Evolutionary conservation across 2,888 invertebrate species (phyloP), one percentile per base, ranked within the genome.

Genomic region (Aleiodes leptofemur): DNA sequence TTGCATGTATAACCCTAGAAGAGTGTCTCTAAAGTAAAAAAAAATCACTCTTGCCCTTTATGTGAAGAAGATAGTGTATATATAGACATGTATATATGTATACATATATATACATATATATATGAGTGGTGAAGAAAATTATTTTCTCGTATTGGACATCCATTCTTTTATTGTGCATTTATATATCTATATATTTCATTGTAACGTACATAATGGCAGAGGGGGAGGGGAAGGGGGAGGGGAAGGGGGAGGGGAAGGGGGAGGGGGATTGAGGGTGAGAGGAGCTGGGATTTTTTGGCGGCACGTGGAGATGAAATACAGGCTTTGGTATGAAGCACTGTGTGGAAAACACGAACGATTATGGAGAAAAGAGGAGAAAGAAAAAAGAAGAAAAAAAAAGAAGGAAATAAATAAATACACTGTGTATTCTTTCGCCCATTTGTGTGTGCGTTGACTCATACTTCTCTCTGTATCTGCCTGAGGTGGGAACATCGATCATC

Each of bases 211-310:
- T 55, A 56, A 55, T 76, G 72, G n/a, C n/a, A n/a, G n/a, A n/a
- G n/a, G n/a, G 50, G 57, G 73, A n/a, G 43, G 72, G 23, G 1
- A 2, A 2, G 23, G 23, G 2, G 23, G 23, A n/a, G 69, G 64
- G 53, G 48, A n/a, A n/a, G n/a, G n/a, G 50, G 57, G 73, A n/a
- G 43, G 72, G 23, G 1, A 2, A 2, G 23, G 23, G 2, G 23
- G 23, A n/a, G 69, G 64, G 53, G 48, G 70, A 56, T 71, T 48
- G 77, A 69, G 74, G 23, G 23, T 23, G 23, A 55, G 68, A 55
- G 75, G 69, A 64, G 68, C 51, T 51, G 34, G 55, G 59, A 69
- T 72, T 71, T 71, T 53, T 16, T 68, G 72, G 74, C 74, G 76
- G 68, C 66, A 72, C 69, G 57, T 71, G 64, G 69, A 71, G 55